These are phyloP conservation scores for Dendroctonus ponderosae DNA, from an alignment of 1,140 invertebrate genomes.

Conservation along the genomic window DNA sequence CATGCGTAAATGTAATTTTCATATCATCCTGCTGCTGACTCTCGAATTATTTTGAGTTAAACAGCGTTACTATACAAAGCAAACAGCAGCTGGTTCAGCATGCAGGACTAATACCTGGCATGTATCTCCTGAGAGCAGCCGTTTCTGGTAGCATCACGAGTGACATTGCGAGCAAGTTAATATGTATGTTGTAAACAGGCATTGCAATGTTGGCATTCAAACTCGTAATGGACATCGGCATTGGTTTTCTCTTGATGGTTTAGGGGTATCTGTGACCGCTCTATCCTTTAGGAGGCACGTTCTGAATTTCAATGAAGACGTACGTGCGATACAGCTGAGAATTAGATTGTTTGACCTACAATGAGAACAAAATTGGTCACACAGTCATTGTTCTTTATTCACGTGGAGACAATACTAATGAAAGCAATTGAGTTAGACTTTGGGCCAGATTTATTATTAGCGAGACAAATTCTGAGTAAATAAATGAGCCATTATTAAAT, in stretches of 20 bases:
- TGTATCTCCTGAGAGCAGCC: conserved; percentile 10
- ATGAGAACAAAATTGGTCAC: background rate
- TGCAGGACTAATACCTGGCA: conserved; percentile 5
- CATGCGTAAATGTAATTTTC: background rate
- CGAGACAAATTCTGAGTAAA: no score
- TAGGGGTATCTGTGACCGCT: conserved; percentile 9
- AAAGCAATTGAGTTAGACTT: background rate
- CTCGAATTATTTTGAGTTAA: background rate
- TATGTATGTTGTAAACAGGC: conserved; percentile 21
- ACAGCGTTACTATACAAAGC: background rate
- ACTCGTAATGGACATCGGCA: conserved; percentile 15
- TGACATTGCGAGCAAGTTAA: conserved; percentile 16
- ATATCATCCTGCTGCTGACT: background rate
- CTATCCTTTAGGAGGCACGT: conserved; percentile 12
- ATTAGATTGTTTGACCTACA: conserved; percentile 22
- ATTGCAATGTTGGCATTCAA: conserved; percentile 16
- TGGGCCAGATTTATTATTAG: background rate
- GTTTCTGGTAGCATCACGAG: conserved; percentile 9
- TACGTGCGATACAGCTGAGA: conserved; percentile 9
- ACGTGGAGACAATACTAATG: background rate
- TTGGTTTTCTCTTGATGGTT: conserved; percentile 16
- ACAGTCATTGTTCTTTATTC: conserved; percentile 1
- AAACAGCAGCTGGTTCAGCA: background rate
- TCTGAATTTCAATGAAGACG: conserved; percentile 25
- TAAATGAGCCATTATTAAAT: no score